A percentile compares a stretch with the other conserved stretches of the same genome.
These are phyloP conservation scores for Phrynosoma blainvillii DNA, from an alignment of 2,113 vertebrate genomes.

Conservation along the genomic window DNA sequence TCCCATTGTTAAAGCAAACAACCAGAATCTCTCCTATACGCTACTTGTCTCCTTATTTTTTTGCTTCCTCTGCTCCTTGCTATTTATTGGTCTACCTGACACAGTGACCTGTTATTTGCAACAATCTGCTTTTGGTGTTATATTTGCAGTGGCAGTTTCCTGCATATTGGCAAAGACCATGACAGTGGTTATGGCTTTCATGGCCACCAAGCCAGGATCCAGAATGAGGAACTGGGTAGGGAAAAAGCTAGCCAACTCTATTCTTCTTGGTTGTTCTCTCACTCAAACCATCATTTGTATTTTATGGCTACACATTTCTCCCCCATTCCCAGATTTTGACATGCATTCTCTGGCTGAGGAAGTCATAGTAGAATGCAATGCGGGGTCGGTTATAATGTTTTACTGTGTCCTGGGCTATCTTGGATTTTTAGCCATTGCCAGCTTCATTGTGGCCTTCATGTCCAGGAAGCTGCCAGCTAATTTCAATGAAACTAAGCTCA, in stretches of 20 bases:
- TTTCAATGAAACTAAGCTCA: slow-evolving; percentile 17
- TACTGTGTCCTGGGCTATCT: not conserved
- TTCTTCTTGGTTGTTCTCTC: not conserved
- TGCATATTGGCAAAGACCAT: slow-evolving; percentile 2
- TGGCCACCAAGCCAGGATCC: not conserved
- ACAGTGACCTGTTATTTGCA: not conserved
- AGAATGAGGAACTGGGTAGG: slow-evolving; percentile 9
- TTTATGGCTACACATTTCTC: not conserved
- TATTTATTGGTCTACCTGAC: not conserved
- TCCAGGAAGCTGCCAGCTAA: not conserved
- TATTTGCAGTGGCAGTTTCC: not conserved
- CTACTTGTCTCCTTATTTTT: not conserved
- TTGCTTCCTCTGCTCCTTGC: slow-evolving; percentile 1
- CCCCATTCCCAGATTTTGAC: not conserved
- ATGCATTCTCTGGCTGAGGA: not conserved
- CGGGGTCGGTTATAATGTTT: not conserved
- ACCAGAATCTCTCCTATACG: not conserved
- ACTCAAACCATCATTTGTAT: not conserved
- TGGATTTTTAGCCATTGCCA: not conserved
- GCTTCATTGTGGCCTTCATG: not conserved
- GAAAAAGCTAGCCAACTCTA: not conserved
- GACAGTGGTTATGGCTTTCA: slow-evolving; percentile 5
- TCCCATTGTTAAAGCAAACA: slow-evolving; percentile 8
- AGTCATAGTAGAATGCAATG: slow-evolving; percentile 1
- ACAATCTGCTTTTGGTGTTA: not conserved